Evolutionary conservation across 2,797 vertebrate species (phyloP).

Genomic region (Galagoides demidoff): DNA sequence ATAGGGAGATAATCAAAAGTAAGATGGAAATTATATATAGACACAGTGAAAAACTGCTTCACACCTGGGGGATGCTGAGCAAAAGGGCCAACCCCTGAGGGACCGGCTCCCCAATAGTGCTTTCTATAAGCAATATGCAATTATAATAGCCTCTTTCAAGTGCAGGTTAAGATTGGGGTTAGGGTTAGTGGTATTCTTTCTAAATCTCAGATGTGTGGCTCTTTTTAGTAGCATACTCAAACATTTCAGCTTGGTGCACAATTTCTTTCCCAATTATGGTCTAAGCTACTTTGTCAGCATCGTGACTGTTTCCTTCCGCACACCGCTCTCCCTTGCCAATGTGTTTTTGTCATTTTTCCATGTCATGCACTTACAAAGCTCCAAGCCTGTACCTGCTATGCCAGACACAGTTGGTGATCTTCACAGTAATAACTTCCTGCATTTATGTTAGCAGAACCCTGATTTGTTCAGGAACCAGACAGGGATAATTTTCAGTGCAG

Average conservation of each 20-base stretch:
- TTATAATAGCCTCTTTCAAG: not conserved
- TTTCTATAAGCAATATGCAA: not conserved
- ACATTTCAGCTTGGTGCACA: not conserved
- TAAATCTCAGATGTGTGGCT: not conserved
- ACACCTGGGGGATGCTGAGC: not conserved
- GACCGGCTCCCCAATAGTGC: not conserved
- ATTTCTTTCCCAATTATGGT: not conserved
- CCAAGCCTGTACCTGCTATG: not conserved
- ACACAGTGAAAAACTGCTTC: not conserved
- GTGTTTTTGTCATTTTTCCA: not conserved
- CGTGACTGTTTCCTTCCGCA: not conserved
- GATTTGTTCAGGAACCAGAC: not conserved
- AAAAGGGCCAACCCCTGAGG: not conserved
- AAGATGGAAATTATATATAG: not conserved
- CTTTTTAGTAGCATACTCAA: not conserved
- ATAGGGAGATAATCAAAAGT: not conserved
- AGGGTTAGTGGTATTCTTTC: not conserved
- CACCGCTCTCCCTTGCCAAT: not conserved
- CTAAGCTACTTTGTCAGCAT: not conserved
- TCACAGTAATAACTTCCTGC: not conserved
- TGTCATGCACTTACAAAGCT: not conserved
- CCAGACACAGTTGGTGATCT: not conserved
- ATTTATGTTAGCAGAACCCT: not conserved
- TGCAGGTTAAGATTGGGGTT: not conserved
- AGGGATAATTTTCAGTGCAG: not conserved